Evolutionary conservation across 2,797 vertebrate species (phyloP).

Genomic region (Gymnothorax javanicus): DNA sequence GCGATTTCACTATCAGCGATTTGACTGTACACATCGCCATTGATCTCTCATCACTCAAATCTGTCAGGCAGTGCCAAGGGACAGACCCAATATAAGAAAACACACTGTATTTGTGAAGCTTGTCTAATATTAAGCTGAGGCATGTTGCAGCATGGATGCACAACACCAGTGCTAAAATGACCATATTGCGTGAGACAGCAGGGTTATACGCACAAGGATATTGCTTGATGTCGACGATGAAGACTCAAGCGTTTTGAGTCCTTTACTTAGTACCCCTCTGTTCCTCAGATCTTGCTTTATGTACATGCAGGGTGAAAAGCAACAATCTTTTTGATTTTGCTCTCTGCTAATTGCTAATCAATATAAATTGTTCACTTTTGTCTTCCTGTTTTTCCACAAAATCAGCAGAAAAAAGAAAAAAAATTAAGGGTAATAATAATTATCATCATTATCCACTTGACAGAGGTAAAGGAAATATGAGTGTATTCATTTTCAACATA

Average conservation of each 20-base stretch:
- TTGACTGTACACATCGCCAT: slow-evolving; percentile 39
- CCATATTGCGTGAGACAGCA: slow-evolving; percentile 11
- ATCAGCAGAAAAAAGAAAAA: background rate
- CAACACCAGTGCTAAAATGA: slow-evolving; percentile 44
- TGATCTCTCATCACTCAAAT: slow-evolving; percentile 54
- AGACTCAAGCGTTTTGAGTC: background rate
- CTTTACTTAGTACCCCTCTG: background rate
- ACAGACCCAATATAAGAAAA: slow-evolving; percentile 22
- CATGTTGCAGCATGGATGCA: slow-evolving; percentile 35
- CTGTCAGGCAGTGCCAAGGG: slow-evolving; percentile 33
- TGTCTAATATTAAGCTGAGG: slow-evolving; percentile 34
- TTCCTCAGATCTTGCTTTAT: background rate
- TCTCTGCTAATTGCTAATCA: background rate
- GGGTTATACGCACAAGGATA: slow-evolving; percentile 21
- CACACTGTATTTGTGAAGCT: slow-evolving; percentile 20
- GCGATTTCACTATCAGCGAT: slow-evolving; percentile 41
- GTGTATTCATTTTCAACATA: background rate
- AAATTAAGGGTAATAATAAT: background rate
- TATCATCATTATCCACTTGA: background rate
- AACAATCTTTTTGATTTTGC: background rate
- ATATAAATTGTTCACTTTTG: background rate
- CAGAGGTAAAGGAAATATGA: background rate
- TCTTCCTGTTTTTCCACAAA: background rate
- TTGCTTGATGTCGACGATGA: background rate
- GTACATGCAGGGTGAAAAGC: too few relatives aligned